Evolutionary conservation across 2,888 invertebrate genomes (phyloP).

Genomic region (Hypomecis atomaria): DNA sequence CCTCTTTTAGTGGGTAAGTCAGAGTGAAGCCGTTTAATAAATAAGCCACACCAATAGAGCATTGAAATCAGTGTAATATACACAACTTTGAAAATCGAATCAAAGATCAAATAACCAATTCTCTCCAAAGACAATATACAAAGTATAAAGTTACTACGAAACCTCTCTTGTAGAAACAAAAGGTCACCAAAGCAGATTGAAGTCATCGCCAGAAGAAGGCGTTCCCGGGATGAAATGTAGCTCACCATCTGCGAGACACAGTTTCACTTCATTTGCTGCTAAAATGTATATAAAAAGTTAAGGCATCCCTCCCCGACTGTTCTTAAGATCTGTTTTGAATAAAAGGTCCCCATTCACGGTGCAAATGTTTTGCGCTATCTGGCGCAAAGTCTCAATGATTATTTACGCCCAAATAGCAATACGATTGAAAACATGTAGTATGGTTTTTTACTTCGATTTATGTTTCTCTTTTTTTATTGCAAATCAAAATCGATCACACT

Average conservation of each 20-base stretch:
- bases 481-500: too few species aligned
- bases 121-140: not conserved
- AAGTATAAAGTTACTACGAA: not conserved
- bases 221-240: slow-evolving; percentile 47
- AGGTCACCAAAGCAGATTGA: not conserved
- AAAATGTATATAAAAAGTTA: slow-evolving; percentile 83
- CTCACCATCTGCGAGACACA: slow-evolving; percentile 72
- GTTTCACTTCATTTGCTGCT: slow-evolving; percentile 80
- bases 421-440: too few species aligned
- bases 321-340: slow-evolving; percentile 78
- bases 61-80: too few species aligned
- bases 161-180: not conserved
- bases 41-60: too few species aligned
- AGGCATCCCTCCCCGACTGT: slow-evolving; percentile 71
- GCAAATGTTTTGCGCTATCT: slow-evolving; percentile 22
- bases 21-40: too few species aligned
- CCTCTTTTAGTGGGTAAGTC: too few species aligned
- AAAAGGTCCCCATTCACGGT: slow-evolving; percentile 59
- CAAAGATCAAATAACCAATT: too few species aligned
- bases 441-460: too few species aligned
- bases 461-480: too few species aligned
- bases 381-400: too few species aligned
- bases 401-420: too few species aligned
- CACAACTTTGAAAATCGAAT: too few species aligned
- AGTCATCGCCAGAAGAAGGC: slow-evolving; percentile 29